Conservation (phyloP, 2,113 vertebrate genomes). For the Crocuta crocuta region DNA sequence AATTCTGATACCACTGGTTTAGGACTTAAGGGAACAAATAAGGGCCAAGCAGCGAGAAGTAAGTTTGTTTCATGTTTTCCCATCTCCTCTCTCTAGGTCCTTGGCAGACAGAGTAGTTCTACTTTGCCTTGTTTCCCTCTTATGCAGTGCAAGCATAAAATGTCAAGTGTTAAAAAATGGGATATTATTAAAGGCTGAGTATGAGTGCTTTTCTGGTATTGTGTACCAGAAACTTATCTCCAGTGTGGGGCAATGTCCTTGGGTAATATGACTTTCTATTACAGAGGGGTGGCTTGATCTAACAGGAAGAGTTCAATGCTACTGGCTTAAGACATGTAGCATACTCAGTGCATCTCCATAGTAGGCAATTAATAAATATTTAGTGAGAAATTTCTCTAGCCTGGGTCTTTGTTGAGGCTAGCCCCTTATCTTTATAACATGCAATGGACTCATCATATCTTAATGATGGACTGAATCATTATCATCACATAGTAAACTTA, state of each 20-base stretch:
- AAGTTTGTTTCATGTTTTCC: background rate
- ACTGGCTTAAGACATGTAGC: background rate
- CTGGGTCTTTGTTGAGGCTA: background rate
- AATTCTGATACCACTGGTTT: background rate
- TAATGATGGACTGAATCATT: constrained; percentile 24
- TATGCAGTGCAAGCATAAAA: background rate
- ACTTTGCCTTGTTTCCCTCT: background rate
- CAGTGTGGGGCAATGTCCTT: too few species aligned
- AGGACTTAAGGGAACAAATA: background rate
- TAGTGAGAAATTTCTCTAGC: background rate
- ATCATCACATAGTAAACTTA: background rate
- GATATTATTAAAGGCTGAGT: background rate
- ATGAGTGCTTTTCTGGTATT: fast-evolving
- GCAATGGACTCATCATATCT: background rate
- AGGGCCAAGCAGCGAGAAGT: background rate
- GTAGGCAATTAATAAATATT: background rate
- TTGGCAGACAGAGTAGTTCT: background rate
- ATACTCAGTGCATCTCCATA: background rate
- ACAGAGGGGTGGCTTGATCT: background rate
- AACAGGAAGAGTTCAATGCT: background rate
- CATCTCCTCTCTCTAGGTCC: background rate
- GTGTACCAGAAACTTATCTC: background rate
- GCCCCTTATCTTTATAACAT: background rate
- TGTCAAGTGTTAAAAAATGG: background rate
- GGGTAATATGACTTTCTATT: background rate